phyloP scores from a whole-genome alignment of 1,140 invertebrate genomes.

The Conus betulinus region DNA sequence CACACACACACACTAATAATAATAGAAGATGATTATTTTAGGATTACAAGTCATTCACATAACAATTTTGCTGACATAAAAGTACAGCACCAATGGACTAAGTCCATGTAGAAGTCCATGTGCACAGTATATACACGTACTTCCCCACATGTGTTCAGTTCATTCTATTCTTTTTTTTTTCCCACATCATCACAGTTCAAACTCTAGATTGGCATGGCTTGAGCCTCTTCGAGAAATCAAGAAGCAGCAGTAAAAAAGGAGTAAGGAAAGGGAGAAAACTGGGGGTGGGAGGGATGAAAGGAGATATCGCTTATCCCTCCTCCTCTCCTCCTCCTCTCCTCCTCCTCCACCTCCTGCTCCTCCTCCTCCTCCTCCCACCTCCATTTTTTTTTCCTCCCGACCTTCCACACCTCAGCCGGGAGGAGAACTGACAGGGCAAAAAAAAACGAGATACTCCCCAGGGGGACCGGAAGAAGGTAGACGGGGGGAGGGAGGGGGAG shows the following conservation, averaged over 20 bases:
- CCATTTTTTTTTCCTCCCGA: not conserved
- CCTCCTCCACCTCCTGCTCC: not conserved
- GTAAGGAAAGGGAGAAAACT: not conserved
- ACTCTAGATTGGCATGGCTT: not conserved
- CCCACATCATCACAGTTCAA: too few relatives aligned
- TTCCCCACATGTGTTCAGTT: too few relatives aligned
- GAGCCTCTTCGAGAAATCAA: not conserved
- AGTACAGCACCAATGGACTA: too few relatives aligned
- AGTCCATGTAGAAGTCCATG: too few relatives aligned
- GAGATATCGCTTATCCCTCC: slow-evolving; percentile 9
- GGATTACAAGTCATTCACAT: too few relatives aligned
- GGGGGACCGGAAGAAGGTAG: not conserved
- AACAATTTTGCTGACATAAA: too few relatives aligned
- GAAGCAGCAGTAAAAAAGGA: not conserved
- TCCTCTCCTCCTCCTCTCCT: not conserved
- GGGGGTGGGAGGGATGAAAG: not conserved
- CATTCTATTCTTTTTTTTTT: too few relatives aligned
- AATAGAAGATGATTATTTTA: not conserved
- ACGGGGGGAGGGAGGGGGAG: not conserved
- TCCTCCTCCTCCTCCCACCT: not conserved
- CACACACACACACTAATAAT: not conserved
- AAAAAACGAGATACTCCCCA: not conserved
- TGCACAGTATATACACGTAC: too few relatives aligned
- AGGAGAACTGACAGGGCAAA: not conserved
- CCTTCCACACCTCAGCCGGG: not conserved